Conservation (phyloP, 2,113 vertebrate genomes). For the Oryzias melastigma region DNA sequence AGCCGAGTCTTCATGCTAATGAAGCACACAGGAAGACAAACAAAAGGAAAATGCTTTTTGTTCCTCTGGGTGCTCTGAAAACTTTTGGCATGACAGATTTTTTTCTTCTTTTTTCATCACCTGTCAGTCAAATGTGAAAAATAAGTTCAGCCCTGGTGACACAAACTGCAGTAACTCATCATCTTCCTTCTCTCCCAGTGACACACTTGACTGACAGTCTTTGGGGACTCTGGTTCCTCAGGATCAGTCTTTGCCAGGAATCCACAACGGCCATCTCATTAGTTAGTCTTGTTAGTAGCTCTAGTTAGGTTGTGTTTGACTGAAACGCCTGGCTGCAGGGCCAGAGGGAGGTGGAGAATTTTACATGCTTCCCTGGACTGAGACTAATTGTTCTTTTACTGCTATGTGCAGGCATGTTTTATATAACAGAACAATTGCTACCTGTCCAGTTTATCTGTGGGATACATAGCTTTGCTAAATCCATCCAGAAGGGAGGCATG, state of each 20-base stretch:
- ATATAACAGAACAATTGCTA: conserved; percentile 46
- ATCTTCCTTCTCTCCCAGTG: conserved; percentile 34
- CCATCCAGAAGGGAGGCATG: conserved; percentile 86
- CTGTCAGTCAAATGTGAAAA: conserved; percentile 53
- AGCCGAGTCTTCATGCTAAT: not conserved
- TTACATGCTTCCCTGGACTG: conserved; percentile 5
- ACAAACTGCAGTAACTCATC: conserved; percentile 39
- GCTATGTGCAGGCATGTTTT: not conserved
- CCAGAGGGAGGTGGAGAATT: conserved; percentile 1
- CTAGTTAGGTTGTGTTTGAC: not conserved
- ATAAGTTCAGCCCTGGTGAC: conserved; percentile 46
- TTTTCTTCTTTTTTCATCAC: conserved; percentile 15
- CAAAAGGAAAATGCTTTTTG: conserved; percentile 1
- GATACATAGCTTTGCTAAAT: conserved; percentile 87
- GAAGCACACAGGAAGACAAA: conserved; percentile 1
- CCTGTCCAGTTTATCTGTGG: conserved; percentile 80
- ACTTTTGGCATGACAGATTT: conserved; percentile 35
- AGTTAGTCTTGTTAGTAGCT: conserved; percentile 20
- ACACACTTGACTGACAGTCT: conserved; percentile 36
- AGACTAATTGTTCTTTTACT: conserved; percentile 3
- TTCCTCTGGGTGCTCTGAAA: conserved; percentile 15
- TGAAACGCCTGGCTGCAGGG: conserved; percentile 7
- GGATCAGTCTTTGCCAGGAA: conserved; percentile 14
- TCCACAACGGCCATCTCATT: conserved; percentile 26
- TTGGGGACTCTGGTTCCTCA: conserved; percentile 23